A percentile compares a stretch with the other conserved stretches of the same genome.
These are phyloP conservation scores for Drymonia ruficornis DNA, from an alignment of 2,888 invertebrate genomes.

Conservation along the genomic window DNA sequence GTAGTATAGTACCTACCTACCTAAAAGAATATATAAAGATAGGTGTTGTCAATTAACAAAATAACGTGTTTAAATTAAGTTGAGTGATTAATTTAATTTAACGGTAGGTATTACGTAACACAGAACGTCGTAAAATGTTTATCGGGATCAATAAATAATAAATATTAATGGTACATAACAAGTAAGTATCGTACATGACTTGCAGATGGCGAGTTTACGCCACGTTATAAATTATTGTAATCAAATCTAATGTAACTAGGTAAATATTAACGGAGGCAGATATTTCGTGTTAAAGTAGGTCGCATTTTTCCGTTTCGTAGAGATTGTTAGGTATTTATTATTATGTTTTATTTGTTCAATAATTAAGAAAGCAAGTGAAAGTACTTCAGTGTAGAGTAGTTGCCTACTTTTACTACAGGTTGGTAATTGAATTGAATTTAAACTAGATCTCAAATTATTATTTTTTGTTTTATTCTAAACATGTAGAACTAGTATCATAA, in stretches of 20 bases:
- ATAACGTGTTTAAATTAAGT: too few relatives aligned
- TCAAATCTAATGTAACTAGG: constrained; percentile 12
- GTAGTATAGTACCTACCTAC: too few relatives aligned
- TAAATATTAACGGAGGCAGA: constrained; percentile 7
- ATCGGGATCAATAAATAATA: not conserved
- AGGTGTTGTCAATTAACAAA: too few relatives aligned
- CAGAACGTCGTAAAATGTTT: not conserved
- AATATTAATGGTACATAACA: not conserved
- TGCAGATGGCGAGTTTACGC: not conserved
- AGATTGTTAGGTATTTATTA: constrained; percentile 1
- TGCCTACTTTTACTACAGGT: not conserved
- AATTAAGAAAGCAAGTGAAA: not conserved
- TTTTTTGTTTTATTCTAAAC: constrained; percentile 9
- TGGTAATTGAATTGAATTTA: not conserved
- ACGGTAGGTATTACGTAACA: too few relatives aligned
- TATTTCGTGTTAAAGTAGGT: constrained; percentile 17
- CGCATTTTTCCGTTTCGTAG: constrained; percentile 11
- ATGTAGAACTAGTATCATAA: constrained; percentile 29
- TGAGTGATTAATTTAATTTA: too few relatives aligned
- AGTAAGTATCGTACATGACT: not conserved
- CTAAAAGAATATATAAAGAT: too few relatives aligned
- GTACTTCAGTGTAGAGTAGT: not conserved
- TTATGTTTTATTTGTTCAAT: constrained; percentile 4
- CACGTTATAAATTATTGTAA: constrained; percentile 10
- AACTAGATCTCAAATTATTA: not conserved